These are phyloP conservation scores for Neopelma chrysocephalum DNA, from an alignment of 2,797 vertebrate species.

Conservation along the genomic window DNA sequence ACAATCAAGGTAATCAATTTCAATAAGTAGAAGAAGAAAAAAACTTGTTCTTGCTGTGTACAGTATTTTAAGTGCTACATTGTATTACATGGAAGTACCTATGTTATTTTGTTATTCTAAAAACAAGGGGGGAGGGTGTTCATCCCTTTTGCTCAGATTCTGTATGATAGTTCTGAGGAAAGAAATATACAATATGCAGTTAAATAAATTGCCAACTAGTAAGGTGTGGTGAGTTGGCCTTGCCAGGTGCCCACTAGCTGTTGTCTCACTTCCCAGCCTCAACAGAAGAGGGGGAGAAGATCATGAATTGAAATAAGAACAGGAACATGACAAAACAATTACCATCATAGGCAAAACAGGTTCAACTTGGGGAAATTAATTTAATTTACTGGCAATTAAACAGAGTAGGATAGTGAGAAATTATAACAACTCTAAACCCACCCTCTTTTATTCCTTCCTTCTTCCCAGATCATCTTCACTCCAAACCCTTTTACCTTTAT, in stretches of 20 bases:
- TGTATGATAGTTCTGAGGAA: not conserved
- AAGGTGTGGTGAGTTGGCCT: not conserved
- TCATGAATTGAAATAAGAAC: not conserved
- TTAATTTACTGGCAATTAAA: not conserved
- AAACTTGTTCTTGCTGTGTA: accelerated
- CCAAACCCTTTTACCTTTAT: not conserved
- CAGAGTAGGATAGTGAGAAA: not conserved
- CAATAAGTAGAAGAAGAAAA: not conserved
- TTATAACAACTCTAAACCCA: not conserved
- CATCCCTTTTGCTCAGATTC: not conserved
- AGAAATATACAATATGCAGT: not conserved
- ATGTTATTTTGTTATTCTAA: not conserved
- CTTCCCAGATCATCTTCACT: not conserved
- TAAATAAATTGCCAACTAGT: not conserved
- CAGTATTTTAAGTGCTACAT: not conserved
- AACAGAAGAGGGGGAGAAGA: not conserved
- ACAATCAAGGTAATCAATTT: not conserved
- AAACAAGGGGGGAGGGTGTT: accelerated
- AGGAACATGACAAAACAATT: not conserved
- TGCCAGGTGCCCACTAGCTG: not conserved
- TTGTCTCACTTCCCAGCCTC: not conserved
- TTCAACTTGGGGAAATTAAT: not conserved
- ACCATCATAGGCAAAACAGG: not conserved
- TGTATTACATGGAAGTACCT: not conserved
- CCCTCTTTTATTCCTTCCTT: not conserved